Conservation (phyloP, 2,888 invertebrate genomes). For the Lithophane semibrunnea region DNA sequence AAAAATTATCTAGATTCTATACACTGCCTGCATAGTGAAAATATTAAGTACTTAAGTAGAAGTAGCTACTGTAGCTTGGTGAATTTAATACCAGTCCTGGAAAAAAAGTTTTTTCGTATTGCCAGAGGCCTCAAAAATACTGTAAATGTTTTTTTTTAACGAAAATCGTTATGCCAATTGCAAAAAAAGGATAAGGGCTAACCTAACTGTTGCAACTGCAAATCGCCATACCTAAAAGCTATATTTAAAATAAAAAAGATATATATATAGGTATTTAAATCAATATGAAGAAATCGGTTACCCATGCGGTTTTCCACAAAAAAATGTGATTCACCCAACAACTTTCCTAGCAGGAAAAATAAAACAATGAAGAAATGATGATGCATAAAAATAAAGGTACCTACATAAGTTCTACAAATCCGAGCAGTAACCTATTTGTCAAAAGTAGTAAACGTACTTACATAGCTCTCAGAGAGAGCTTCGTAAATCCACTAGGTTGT, state of each 20-base stretch:
- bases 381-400: background rate
- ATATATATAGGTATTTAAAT: background rate
- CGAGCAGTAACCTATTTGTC: background rate
- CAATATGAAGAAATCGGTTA: background rate
- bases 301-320: background rate
- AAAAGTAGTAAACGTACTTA: conserved; percentile 24
- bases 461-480: conserved; percentile 19
- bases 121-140: background rate
- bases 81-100: background rate
- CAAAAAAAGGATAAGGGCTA: background rate
- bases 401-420: background rate
- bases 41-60: background rate
- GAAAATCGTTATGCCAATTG: background rate
- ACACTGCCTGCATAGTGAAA: background rate
- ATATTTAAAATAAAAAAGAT: background rate
- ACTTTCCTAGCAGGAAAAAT: conserved; percentile 7
- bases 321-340: background rate
- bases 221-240: background rate
- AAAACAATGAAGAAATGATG: background rate
- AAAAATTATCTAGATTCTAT: background rate
- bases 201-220: background rate
- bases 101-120: background rate
- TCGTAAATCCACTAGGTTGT: conserved; percentile 14
- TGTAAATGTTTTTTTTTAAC: background rate
- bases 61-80: background rate